These are phyloP conservation scores for Cliona cf. orientalis DNA, from an alignment of 37 sponge, comb jelly and placozoan genomes.

Conservation along the genomic window DNA sequence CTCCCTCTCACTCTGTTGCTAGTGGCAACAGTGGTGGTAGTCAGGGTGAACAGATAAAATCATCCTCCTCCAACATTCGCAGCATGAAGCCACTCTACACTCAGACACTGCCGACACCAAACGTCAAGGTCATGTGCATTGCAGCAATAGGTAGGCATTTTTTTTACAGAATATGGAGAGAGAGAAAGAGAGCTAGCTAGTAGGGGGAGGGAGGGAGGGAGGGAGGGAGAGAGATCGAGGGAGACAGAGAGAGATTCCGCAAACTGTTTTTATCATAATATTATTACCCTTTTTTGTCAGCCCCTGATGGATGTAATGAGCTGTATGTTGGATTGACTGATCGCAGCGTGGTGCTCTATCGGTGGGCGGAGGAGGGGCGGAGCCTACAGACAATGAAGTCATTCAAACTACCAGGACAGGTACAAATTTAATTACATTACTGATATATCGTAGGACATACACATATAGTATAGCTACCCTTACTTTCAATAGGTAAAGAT, in stretches of 20 bases:
- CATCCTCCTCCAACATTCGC: not conserved
- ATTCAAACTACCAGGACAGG: conserved; percentile 59
- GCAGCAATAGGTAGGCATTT: conserved; percentile 23
- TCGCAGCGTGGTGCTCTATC: conserved; percentile 57
- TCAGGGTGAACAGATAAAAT: too few relatives aligned
- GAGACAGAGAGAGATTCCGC: too few relatives aligned
- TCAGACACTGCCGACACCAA: conserved; percentile 13
- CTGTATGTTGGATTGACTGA: conserved; percentile 82
- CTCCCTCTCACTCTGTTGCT: too few relatives aligned
- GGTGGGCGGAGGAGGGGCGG: conserved; percentile 42
- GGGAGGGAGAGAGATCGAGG: too few relatives aligned
- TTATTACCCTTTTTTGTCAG: not conserved
- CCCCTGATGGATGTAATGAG: conserved; percentile 12
- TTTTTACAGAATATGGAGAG: too few relatives aligned
- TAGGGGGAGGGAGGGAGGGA: too few relatives aligned
- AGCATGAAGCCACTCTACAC: conserved; percentile 41
- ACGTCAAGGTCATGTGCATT: conserved; percentile 47
- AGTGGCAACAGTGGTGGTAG: too few relatives aligned
- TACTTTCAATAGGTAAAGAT: too few relatives aligned
- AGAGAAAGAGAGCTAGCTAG: not conserved
- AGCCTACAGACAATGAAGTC: conserved; percentile 24
- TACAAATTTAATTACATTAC: not conserved
- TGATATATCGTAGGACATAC: too few relatives aligned
- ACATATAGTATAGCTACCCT: too few relatives aligned
- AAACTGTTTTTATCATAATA: too few relatives aligned